Percentiles rank a stretch among this genome's conserved stretches.
Conservation (phyloP, 2,797 vertebrate species). For the Cygnus olor region DNA sequence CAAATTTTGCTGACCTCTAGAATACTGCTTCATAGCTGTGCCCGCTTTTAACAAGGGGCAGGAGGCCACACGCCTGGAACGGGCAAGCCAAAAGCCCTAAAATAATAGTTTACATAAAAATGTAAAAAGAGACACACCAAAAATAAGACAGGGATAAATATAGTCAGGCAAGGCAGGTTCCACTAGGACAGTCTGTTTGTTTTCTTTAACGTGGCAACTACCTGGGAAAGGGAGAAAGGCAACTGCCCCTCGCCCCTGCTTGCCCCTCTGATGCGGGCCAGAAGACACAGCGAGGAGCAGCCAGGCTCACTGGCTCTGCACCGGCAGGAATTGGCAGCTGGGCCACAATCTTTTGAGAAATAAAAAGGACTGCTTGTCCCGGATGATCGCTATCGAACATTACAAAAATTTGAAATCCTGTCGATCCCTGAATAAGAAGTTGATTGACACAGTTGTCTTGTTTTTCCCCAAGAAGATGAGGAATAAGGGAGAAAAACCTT, state of each 20-base stretch:
- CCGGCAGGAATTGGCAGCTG: constrained; percentile 42
- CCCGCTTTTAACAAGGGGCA: neutral
- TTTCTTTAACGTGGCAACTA: constrained; percentile 33
- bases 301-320: constrained; percentile 7
- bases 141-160: constrained; percentile 63
- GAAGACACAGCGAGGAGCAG: constrained; percentile 31
- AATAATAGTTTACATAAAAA: constrained; percentile 40
- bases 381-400: constrained; percentile 66
- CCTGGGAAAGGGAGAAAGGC: constrained; percentile 48
- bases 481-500: constrained; percentile 65
- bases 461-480: constrained; percentile 70
- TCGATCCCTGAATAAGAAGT: constrained; percentile 84
- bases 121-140: constrained; percentile 50
- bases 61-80: neutral
- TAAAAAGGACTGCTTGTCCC: constrained; percentile 64
- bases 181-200: constrained; percentile 49
- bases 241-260: constrained; percentile 12
- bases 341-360: constrained; percentile 55
- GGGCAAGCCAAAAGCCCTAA: constrained; percentile 62
- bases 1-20: constrained; percentile 45
- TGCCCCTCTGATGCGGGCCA: neutral
- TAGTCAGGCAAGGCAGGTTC: constrained; percentile 26
- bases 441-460: constrained; percentile 75
- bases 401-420: constrained; percentile 81
- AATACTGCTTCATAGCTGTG: constrained; percentile 4